Evolutionary conservation across 2,797 vertebrate species (phyloP).

Genomic region (Nasua narica): DNA sequence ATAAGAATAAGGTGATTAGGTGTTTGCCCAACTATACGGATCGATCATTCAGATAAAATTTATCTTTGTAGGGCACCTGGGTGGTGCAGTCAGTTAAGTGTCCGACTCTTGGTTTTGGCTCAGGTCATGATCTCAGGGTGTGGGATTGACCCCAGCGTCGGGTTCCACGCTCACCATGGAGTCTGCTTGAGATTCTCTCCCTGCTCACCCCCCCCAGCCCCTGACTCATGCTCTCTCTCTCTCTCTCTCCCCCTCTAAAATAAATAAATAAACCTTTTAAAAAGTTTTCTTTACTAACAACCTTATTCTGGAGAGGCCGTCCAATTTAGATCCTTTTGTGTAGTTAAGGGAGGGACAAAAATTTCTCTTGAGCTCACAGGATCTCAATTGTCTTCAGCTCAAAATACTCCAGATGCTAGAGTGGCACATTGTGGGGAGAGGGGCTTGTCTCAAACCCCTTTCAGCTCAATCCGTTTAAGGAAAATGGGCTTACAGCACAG

Average conservation of each 20-base stretch:
- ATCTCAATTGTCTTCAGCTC: not conserved
- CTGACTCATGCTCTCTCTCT: too few relatives aligned
- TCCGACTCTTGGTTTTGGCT: not conserved
- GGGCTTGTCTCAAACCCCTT: not conserved
- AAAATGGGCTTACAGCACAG: not conserved
- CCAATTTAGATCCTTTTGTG: not conserved
- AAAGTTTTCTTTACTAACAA: not conserved
- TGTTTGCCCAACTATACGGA: not conserved
- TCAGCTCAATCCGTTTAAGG: not conserved
- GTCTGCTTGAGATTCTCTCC: not conserved
- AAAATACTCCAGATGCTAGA: not conserved
- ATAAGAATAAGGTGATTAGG: not conserved
- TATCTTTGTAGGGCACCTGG: not conserved
- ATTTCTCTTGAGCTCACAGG: not conserved
- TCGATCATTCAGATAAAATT: not conserved
- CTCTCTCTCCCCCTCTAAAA: too few relatives aligned
- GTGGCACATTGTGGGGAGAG: not conserved
- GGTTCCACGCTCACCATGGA: too few relatives aligned
- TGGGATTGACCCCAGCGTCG: accelerated
- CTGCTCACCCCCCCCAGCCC: too few relatives aligned
- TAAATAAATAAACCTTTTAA: not conserved
- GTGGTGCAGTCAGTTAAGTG: not conserved
- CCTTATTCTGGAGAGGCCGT: not conserved
- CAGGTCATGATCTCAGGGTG: not conserved
- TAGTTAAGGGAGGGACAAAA: not conserved